Percentiles rank a stretch among this genome's conserved stretches.
Evolutionary conservation across 2,888 invertebrate genomes (phyloP).

Genomic region (Hemithea aestivaria): DNA sequence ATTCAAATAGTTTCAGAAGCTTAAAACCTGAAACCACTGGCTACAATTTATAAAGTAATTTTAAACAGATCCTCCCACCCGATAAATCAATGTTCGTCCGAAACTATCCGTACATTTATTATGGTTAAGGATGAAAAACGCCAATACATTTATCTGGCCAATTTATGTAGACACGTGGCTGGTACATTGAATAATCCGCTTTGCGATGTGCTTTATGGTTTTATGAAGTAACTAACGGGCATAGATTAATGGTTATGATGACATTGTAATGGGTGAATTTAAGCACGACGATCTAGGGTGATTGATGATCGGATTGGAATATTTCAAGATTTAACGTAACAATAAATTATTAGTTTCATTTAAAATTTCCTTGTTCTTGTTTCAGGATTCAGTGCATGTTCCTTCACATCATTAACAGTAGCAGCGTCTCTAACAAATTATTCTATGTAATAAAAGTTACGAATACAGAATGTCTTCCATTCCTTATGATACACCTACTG

Average conservation of each 20-base stretch:
- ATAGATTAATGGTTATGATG: constrained; percentile 3
- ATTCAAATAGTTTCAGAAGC: constrained; percentile 6
- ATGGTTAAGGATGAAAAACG: constrained; percentile 50
- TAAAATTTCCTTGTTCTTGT: too few relatives aligned
- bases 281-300: too few relatives aligned
- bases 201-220: constrained; percentile 11
- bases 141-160: constrained; percentile 34
- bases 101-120: constrained; percentile 55
- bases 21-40: constrained; percentile 19
- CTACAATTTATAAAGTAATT: constrained; percentile 43
- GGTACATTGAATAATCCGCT: constrained; percentile 15
- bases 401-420: constrained; percentile 88
- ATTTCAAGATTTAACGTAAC: too few relatives aligned
- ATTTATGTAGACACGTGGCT: constrained; percentile 21
- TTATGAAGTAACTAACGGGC: not conserved
- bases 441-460: constrained; percentile 88
- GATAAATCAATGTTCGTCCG: constrained; percentile 54
- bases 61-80: constrained; percentile 39
- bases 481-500: constrained; percentile 91
- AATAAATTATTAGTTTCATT: too few relatives aligned
- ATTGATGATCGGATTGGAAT: too few relatives aligned
- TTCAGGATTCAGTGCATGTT: constrained; percentile 82
- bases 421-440: constrained; percentile 89
- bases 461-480: constrained; percentile 91
- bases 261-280: too few relatives aligned